Base-by-base conservation (phyloP, 2,113 vertebrate genomes). In the Thymallus thymallus region DNA sequence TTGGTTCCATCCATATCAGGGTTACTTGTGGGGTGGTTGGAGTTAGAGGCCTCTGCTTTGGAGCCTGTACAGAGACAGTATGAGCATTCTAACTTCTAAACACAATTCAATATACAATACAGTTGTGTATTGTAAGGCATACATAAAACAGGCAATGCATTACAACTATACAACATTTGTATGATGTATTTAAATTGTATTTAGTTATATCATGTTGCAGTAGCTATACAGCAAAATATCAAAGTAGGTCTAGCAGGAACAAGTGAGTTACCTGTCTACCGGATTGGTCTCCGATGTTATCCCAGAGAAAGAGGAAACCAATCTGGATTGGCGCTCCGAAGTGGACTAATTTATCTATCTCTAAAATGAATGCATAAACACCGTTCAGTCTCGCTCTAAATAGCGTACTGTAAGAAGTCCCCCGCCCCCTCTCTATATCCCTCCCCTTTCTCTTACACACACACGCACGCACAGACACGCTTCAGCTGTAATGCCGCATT, bases 281-380 rank as follows among this genome's bases (percentile, higher is more conserved):
- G 84, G 84, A 30, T 71, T 80, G 69, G 58, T 76, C 79, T 90
- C 88, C 56, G 92, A 91, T 58, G 89, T 84, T 65, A 93, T 83
- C 61, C 93, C 92, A 14, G 92, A 91, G 46, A 93, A 93, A 51
- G 93, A 92, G 0, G 92, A 91, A 71, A 92, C 88, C n/a, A 92
- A 79, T 80, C 93, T 89, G 3, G 93, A 94, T 80, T 93, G 88
- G 5, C 92, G 91, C 85, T 92, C 89, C 16, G 92, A 91, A 73
- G 91, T 78, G 7, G 83, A 51, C 13, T 79, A 80, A 58, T 77
- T 79, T 87, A 86, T 92, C 91, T 92, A 92, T 93, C 77, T 77
- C 87, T 89, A 69, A 68, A 80, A 83, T 71, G 73, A 77, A 71
- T 72, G 84, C 71, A 81, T 41, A 41, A 87, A 88, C 84, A 87